Evolutionary conservation across 2,113 vertebrate species (phyloP).

Genomic region (Phyllostomus discolor): DNA sequence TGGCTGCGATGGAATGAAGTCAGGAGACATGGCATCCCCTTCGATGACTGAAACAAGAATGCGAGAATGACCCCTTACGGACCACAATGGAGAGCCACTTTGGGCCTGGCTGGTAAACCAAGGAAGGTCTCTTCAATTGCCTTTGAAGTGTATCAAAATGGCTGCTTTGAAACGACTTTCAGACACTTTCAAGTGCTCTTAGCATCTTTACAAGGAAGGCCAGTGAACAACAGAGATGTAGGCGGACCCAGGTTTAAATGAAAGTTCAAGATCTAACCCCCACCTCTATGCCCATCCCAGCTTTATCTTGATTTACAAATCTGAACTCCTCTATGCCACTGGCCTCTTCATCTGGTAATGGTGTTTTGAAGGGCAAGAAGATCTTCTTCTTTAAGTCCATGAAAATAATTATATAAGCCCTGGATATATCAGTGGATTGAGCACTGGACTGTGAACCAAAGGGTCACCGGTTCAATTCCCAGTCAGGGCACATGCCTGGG

Average conservation of each 20-base stretch:
- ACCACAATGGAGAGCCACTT: fast-evolving
- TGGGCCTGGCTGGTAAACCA: background rate
- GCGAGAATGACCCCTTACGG: background rate
- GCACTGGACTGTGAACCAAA: no score
- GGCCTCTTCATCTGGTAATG: background rate
- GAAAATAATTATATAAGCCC: background rate
- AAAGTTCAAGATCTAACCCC: background rate
- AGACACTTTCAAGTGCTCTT: background rate
- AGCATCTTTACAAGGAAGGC: background rate
- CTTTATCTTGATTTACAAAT: background rate
- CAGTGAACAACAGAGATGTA: background rate
- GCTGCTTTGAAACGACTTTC: background rate
- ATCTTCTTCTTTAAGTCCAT: background rate
- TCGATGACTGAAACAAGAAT: constrained; percentile 87
- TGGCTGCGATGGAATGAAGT: constrained; percentile 93
- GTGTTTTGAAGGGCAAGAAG: background rate
- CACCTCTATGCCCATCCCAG: background rate
- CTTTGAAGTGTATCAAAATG: background rate
- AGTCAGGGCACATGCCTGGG: background rate
- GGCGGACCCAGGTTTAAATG: background rate
- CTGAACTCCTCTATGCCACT: background rate
- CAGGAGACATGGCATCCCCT: constrained; percentile 93
- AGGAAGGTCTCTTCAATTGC: background rate
- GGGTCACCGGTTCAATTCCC: background rate
- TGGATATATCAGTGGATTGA: background rate